phyloP scores from a whole-genome alignment of 2,888 invertebrate genomes.

The Furcula furcula region DNA sequence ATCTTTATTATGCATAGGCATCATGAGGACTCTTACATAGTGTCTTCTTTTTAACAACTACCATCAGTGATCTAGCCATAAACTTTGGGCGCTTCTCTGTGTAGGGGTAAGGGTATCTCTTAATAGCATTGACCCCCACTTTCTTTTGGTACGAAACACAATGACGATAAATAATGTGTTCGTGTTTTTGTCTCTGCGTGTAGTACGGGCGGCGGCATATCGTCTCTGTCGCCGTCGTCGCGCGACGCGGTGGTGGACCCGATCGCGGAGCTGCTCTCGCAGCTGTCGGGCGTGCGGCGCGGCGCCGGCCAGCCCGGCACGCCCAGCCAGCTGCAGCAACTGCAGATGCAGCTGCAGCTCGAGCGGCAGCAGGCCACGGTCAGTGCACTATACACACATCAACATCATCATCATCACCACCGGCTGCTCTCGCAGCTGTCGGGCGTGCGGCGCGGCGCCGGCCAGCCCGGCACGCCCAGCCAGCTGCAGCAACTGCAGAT shows the following conservation, averaged over 20 bases:
- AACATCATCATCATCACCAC: no score
- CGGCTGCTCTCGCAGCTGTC: constrained; percentile 96
- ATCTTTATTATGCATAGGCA: no score
- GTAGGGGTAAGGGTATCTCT: no score
- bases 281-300: constrained; percentile 96
- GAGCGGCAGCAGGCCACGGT: constrained; percentile 93
- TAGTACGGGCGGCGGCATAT: constrained; percentile 92
- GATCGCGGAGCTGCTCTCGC: constrained; percentile 96
- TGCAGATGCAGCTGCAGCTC: constrained; percentile 97
- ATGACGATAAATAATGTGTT: no score
- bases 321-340: constrained; percentile 93
- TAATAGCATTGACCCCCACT: no score
- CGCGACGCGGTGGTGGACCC: constrained; percentile 98
- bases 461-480: constrained; percentile 83
- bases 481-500: constrained; percentile 97
- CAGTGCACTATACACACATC: constrained; percentile 6
- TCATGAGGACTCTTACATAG: no score
- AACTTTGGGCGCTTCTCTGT: no score
- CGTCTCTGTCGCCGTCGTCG: constrained; percentile 92
- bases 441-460: constrained; percentile 90
- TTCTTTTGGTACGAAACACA: neutral
- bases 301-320: constrained; percentile 78
- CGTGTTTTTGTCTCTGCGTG: constrained; percentile 37
- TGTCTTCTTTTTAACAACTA: no score
- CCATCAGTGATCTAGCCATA: no score